These are phyloP conservation scores for Macrotis lagotis DNA, from an alignment of 2,113 vertebrate species.

Conservation along the genomic window DNA sequence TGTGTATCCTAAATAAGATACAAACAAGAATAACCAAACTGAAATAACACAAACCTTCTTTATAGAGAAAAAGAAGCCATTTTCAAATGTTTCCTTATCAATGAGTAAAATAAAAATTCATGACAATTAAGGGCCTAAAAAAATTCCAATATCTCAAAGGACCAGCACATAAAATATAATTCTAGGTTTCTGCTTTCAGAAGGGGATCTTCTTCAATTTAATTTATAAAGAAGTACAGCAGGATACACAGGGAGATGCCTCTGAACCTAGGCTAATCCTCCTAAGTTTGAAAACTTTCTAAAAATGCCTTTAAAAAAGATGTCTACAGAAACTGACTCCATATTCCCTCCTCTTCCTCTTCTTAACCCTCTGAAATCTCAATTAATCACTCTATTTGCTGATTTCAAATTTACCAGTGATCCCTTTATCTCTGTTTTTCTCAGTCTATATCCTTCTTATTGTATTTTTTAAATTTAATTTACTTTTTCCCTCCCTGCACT, in stretches of 20 bases:
- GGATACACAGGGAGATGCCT: constrained; percentile 33
- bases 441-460: not conserved
- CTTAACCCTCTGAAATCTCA: not conserved
- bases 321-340: not conserved
- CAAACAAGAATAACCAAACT: constrained; percentile 59
- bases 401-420: not conserved
- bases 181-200: constrained; percentile 43
- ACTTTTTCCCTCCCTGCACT: not conserved
- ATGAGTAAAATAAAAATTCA: constrained; percentile 51
- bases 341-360: not conserved
- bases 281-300: not conserved
- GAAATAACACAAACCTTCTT: constrained; percentile 59
- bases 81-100: constrained; percentile 55
- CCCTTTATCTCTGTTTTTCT: not conserved
- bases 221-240: constrained; percentile 41
- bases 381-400: not conserved
- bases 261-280: constrained; percentile 2
- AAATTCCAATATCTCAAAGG: constrained; percentile 45
- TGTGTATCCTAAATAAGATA: not conserved
- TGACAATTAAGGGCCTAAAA: constrained; percentile 46
- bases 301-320: constrained; percentile 37
- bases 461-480: not conserved
- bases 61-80: constrained; percentile 57
- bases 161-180: constrained; percentile 45
- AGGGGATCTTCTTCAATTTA: constrained; percentile 44